phyloP scores from a whole-genome alignment of 2,888 invertebrate genomes.

The Nineta flava region DNA sequence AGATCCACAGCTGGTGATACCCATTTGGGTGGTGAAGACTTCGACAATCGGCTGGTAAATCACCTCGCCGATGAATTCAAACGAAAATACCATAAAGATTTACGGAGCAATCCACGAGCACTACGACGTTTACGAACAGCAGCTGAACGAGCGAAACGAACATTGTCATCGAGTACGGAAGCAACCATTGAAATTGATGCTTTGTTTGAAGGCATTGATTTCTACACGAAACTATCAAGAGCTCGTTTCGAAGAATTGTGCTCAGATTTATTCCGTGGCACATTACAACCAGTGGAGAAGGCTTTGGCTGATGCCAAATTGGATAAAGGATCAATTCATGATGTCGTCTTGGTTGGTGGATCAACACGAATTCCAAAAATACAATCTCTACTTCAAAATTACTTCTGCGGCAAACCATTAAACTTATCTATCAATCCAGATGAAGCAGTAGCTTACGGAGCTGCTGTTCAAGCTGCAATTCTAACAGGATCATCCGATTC shows the following conservation, averaged over 20 bases:
- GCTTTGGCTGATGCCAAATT: slow-evolving; percentile 60
- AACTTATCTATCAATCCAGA: slow-evolving; percentile 26
- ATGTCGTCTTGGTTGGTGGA: slow-evolving; percentile 69
- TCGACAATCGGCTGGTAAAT: slow-evolving; percentile 45
- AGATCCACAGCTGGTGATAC: slow-evolving; percentile 36
- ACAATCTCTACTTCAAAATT: slow-evolving; percentile 55
- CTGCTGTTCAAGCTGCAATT: slow-evolving; percentile 24
- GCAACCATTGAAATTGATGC: slow-evolving; percentile 62
- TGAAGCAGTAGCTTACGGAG: slow-evolving; percentile 26
- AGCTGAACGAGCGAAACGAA: slow-evolving; percentile 63
- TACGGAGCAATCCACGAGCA: slow-evolving; percentile 46
- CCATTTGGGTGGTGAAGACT: slow-evolving; percentile 29
- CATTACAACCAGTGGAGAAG: slow-evolving; percentile 56
- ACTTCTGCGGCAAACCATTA: slow-evolving; percentile 42
- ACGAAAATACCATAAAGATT: slow-evolving; percentile 53
- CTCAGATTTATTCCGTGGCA: slow-evolving; percentile 51
- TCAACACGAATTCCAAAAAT: slow-evolving; percentile 68
- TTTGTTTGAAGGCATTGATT: slow-evolving; percentile 57
- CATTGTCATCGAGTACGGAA: slow-evolving; percentile 59
- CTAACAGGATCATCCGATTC: slow-evolving; percentile 36
- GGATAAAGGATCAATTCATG: slow-evolving; percentile 59
- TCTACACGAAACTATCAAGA: slow-evolving; percentile 54
- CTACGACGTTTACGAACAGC: slow-evolving; percentile 55
- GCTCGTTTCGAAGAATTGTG: slow-evolving; percentile 64
- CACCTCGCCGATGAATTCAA: slow-evolving; percentile 55